These are phyloP conservation scores for Aphaenogaster ashmeadi DNA, from an alignment of 1,140 invertebrate genomes.

Conservation along the genomic window DNA sequence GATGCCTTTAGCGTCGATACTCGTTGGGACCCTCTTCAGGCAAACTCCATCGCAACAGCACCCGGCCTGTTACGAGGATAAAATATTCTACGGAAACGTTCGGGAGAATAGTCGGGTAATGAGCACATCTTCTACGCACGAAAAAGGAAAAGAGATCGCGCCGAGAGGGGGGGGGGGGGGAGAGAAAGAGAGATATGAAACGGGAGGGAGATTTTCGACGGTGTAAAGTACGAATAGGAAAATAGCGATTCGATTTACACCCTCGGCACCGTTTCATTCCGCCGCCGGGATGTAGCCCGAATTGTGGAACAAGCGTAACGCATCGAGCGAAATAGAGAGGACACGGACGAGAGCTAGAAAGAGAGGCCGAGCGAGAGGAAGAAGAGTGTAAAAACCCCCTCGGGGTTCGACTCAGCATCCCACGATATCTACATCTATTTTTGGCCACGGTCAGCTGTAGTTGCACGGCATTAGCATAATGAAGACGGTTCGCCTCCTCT, in stretches of 20 bases:
- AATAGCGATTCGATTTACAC: slow-evolving; percentile 76
- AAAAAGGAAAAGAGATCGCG: neutral
- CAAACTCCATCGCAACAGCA: neutral
- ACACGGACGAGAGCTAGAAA: slow-evolving; percentile 32
- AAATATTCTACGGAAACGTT: slow-evolving; percentile 52
- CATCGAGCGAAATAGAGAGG: slow-evolving; percentile 42
- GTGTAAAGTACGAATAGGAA: slow-evolving; percentile 71
- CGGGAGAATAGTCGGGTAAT: slow-evolving; percentile 67
- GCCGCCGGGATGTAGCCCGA: slow-evolving; percentile 62
- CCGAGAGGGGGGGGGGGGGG: neutral
- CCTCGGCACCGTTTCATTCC: slow-evolving; percentile 74
- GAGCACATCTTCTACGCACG: slow-evolving; percentile 48
- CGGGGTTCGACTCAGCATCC: slow-evolving; percentile 77
- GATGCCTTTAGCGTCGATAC: neutral
- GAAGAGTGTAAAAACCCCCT: slow-evolving; percentile 68
- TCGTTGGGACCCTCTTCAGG: slow-evolving; percentile 1
- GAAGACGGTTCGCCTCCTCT: slow-evolving; percentile 79
- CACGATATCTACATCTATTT: slow-evolving; percentile 83
- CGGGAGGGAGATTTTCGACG: slow-evolving; percentile 58
- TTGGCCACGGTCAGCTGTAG: slow-evolving; percentile 83
- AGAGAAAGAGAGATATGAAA: slow-evolving; percentile 12
- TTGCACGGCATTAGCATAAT: slow-evolving; percentile 85
- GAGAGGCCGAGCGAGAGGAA: slow-evolving; percentile 35
- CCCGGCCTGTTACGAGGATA: slow-evolving; percentile 28
- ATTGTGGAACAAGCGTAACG: slow-evolving; percentile 74